Evolutionary conservation across 1,140 invertebrate species (phyloP), one percentile per base, ranked within the genome.

Genomic region (Hyposmocoma kahamanoa): DNA sequence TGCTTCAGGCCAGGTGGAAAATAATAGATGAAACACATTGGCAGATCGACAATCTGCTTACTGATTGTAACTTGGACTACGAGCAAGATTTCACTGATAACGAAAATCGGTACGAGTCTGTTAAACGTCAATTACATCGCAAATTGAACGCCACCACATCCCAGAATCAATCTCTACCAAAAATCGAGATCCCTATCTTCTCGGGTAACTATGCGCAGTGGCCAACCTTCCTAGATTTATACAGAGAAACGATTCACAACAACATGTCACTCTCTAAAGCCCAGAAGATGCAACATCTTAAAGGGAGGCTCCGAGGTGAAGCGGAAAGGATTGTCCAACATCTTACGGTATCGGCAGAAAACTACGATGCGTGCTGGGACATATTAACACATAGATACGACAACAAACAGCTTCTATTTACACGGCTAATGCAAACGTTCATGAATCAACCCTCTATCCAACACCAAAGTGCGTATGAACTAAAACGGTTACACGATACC

Each of bases 401-500:
- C 17, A 42, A 42, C 13, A 3, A 2, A 9, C 41, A 42, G 8
- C 2, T 42, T 9, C 41, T 42, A 8, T 42, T 42, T 22, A 42
- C 41, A 13, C 22, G n/a, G 6, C 41, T 22, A 15, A 42, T 42
- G 3, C 20, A 42, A 24, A 22, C 13, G n/a, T 42, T 42, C 17
- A 22, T 42, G 20, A 26, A 42, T 24, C 41, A 42, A 17, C 20
- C 20, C 2, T 6, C 20, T 8, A 8, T 24, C 5, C n/a, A n/a
- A 22, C 20, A 42, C 10, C 38, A 41, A n/a, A 42, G 3, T n/a
- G 10, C 41, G 3, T 6, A 3, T 15, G 41, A 42, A 2, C 3
- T 42, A 15, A 42, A 42, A 24, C 20, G 41, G 15, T 13, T 42
- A n/a, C 13, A 42, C 24, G 41, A 42, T 18, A 42, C 22, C 15